Percentiles rank a stretch among this genome's conserved stretches.
phyloP scores from a whole-genome alignment of 2,888 invertebrate species.

The Acanthococcus lagerstroemiae region DNA sequence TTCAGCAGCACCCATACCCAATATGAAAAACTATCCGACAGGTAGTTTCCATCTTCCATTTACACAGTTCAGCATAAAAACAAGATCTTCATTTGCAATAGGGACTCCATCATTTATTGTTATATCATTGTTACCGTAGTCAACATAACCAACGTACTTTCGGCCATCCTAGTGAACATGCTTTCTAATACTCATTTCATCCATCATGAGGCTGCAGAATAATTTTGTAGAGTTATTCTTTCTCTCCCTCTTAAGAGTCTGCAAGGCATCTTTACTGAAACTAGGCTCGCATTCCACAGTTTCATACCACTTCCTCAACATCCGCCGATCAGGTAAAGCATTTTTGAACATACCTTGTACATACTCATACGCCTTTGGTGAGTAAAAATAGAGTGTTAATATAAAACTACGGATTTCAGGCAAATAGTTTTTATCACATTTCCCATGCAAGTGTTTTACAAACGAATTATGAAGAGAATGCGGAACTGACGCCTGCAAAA shows the following conservation, averaged over 20 bases:
- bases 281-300: neutral
- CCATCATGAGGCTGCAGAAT: neutral
- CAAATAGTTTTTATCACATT: neutral
- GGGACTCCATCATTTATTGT: neutral
- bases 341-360: neutral
- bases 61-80: conserved; percentile 22
- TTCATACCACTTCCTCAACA: neutral
- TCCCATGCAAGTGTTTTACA: neutral
- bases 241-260: neutral
- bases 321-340: neutral
- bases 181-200: conserved; percentile 17
- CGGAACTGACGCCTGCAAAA: neutral
- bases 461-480: neutral
- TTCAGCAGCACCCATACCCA: neutral
- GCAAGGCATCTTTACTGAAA: conserved; percentile 1
- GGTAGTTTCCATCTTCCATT: conserved; percentile 33
- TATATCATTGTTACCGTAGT: conserved; percentile 1
- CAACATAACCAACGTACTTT: conserved; percentile 26
- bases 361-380: neutral
- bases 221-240: neutral
- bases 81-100: conserved; percentile 13
- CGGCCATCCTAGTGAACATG: conserved; percentile 15
- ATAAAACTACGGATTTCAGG: neutral
- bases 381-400: neutral
- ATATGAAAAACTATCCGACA: conserved; percentile 30